These are phyloP conservation scores for Sinocyclocheilus rhinocerous DNA, from an alignment of 2,113 vertebrate species.

Conservation along the genomic window DNA sequence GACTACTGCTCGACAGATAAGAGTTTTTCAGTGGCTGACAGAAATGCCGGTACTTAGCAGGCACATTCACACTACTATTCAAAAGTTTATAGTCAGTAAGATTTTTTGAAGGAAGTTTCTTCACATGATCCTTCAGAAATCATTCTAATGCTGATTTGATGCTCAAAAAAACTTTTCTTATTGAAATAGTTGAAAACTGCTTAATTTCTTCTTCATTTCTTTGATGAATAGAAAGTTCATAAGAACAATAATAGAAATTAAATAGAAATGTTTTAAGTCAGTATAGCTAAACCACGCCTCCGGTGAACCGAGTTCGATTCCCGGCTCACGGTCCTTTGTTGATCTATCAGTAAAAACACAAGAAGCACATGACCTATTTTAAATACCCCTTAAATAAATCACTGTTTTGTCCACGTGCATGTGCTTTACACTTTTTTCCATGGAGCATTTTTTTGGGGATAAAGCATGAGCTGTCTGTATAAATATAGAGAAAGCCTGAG, in stretches of 20 bases:
- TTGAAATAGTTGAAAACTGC: neutral
- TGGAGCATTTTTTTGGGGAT: neutral
- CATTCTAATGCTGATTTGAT: neutral
- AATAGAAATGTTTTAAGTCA: too few species aligned
- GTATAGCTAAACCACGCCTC: too few species aligned
- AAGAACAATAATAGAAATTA: too few species aligned
- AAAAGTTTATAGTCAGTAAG: too few species aligned
- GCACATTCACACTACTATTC: neutral
- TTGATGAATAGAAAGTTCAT: too few species aligned
- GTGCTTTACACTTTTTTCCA: neutral
- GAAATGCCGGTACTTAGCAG: neutral
- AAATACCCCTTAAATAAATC: neutral
- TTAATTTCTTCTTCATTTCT: too few species aligned
- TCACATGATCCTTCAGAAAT: neutral
- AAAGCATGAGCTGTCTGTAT: neutral
- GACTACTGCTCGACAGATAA: neutral
- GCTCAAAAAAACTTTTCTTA: neutral
- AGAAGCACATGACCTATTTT: too few species aligned
- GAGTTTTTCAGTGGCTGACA: neutral
- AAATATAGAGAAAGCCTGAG: neutral
- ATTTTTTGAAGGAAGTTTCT: neutral
- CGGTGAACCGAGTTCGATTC: too few species aligned
- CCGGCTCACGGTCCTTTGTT: too few species aligned
- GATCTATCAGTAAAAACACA: neutral
- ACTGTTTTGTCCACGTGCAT: neutral